Conservation (phyloP, 2,797 vertebrate genomes). For the Acrocephalus scirpaceus region DNA sequence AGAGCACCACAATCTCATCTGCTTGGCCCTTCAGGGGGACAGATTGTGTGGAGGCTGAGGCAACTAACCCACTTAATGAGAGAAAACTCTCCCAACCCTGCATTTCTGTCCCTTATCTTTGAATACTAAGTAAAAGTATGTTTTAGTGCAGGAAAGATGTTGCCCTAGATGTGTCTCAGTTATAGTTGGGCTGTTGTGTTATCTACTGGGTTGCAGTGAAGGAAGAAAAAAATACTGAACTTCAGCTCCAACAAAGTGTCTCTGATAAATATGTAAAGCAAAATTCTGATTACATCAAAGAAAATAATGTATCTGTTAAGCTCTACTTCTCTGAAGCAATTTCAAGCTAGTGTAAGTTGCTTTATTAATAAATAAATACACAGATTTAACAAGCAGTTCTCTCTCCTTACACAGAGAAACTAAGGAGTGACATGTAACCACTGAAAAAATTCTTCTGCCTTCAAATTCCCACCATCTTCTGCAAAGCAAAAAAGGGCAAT, state of each 20-base stretch:
- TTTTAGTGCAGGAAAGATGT: not conserved
- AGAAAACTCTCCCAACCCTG: not conserved
- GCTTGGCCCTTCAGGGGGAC: not conserved
- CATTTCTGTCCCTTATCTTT: not conserved
- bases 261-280: not conserved
- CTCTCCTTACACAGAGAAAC: conserved; percentile 1
- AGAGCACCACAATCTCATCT: not conserved
- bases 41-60: not conserved
- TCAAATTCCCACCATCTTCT: conserved; percentile 41
- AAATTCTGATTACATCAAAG: conserved; percentile 38
- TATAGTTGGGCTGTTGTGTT: not conserved
- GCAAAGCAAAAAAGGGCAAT: conserved; percentile 33
- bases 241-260: not conserved
- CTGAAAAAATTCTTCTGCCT: conserved; percentile 57
- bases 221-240: not conserved
- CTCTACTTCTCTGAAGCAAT: conserved; percentile 6
- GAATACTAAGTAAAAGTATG: not conserved
- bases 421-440: conserved; percentile 48
- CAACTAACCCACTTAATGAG: not conserved
- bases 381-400: conserved; percentile 17
- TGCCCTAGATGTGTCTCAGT: not conserved
- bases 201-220: not conserved
- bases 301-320: conserved; percentile 2
- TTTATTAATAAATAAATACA: conserved; percentile 45
- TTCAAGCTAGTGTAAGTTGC: not conserved